Conservation (phyloP, 2,888 invertebrate genomes). For the Philereme transversata region DNA sequence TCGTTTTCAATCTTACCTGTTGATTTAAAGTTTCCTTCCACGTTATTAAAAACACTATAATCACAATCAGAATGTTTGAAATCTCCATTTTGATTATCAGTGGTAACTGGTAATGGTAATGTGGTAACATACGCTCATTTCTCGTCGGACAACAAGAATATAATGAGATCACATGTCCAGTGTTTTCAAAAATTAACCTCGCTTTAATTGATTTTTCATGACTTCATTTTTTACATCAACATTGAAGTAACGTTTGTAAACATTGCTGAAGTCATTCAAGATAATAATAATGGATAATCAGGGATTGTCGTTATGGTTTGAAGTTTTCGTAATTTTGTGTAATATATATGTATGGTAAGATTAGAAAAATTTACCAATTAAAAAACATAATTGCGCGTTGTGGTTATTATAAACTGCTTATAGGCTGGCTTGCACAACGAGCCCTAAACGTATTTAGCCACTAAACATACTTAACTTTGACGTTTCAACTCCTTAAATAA, state of each 20-base stretch:
- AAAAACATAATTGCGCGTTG: too few relatives aligned
- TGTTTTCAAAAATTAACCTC: conserved; percentile 4
- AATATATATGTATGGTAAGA: not conserved
- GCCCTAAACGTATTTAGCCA: too few relatives aligned
- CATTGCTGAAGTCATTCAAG: not conserved
- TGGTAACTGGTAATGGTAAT: too few relatives aligned
- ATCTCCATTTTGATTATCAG: conserved; percentile 5
- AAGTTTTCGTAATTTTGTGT: not conserved
- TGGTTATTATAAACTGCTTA: too few relatives aligned
- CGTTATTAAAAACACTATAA: conserved; percentile 15
- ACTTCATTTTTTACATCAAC: conserved; percentile 15
- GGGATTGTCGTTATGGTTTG: conserved; percentile 4
- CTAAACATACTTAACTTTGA: too few relatives aligned
- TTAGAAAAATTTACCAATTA: too few relatives aligned
- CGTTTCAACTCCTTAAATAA: too few relatives aligned
- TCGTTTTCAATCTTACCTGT: conserved; percentile 10
- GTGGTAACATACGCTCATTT: not conserved
- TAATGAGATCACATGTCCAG: not conserved
- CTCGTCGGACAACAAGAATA: not conserved
- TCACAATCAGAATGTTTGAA: conserved; percentile 6
- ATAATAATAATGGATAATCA: conserved; percentile 4
- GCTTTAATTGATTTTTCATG: conserved; percentile 22
- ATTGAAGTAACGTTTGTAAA: conserved; percentile 19
- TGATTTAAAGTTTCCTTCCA: conserved; percentile 16
- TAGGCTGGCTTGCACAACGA: too few relatives aligned